Base-by-base conservation (phyloP, 2,113 vertebrate species). In the Struthio camelus region DNA sequence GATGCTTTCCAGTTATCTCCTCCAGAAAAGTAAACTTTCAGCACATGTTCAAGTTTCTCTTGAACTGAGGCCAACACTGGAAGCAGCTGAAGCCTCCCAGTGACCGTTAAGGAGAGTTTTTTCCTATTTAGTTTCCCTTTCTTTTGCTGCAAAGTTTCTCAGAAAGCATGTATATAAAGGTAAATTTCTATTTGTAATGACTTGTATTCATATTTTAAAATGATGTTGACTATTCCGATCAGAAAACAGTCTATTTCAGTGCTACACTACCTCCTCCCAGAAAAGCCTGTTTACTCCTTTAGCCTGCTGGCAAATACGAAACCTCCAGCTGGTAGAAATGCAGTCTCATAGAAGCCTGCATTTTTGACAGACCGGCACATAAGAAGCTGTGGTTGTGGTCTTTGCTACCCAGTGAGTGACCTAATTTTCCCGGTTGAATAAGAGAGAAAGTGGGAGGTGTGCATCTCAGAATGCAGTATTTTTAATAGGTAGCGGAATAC, bases 341-440 rank as follows among this genome's bases (percentile, higher is more conserved):
- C 54, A 67, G 64, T 15, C 61, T 91, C 62, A 36, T 4, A 79
- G 62, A 85, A 81, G n/a, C 58, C 48, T 67, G 24, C 11, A 5
- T 72, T 96, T 95, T 71, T 73, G 61, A 65, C 38, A 87, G 36
- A 19, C 70, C 85, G 66, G 40, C 87, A 82, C 38, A 24, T 42
- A 50, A 85, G 54, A 53, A 79, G 51, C 44, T 89, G 34, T 80
- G 87, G 64, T 51, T 92, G 59, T 91, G 44, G 44, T 67, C 93
- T 90, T 80, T 87, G 51, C 79, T 94, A 79, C 54, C 69, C 72
- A 88, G 51, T 75, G 87, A 88, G 51, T 75, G 87, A 94, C 80
- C 64, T 79, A 30, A 79, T 94, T 91, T 84, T 84, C 73, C 90
- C 80, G 30, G 24, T 46, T 84, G 79, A 87, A 61, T 80, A 34